These are phyloP conservation scores for Oikopleura vanhoeffeni DNA, from an alignment of 23 tunicate species.

Conservation along the genomic window DNA sequence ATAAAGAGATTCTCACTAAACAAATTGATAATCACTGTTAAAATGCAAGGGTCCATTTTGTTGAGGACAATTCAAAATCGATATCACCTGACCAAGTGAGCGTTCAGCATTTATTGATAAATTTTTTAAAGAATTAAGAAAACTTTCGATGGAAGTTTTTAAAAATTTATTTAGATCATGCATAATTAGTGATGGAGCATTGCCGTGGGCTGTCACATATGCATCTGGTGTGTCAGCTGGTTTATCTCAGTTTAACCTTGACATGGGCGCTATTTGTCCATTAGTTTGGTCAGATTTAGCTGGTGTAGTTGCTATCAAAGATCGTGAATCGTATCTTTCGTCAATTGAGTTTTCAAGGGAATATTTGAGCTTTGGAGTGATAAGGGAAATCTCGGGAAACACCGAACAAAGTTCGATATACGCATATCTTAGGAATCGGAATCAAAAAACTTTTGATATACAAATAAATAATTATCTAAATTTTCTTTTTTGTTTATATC, in stretches of 20 bases:
- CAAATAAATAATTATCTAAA: no score
- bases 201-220: neutral
- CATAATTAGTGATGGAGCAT: neutral
- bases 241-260: neutral
- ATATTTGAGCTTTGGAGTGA: neutral
- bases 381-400: neutral
- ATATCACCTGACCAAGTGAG: no score
- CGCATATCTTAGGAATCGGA: no score
- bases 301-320: neutral
- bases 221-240: neutral
- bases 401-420: neutral
- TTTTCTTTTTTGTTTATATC: no score
- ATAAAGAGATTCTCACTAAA: no score
- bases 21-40: no score
- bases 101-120: neutral
- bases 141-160: neutral
- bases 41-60: no score
- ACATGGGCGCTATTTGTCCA: neutral
- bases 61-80: no score
- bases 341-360: neutral
- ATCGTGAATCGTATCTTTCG: neutral
- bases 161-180: neutral
- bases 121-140: neutral
- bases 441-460: no score
- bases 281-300: constrained; percentile 4